Base-by-base conservation (phyloP, 2,113 vertebrate genomes). In the Podarcis muralis region DNA sequence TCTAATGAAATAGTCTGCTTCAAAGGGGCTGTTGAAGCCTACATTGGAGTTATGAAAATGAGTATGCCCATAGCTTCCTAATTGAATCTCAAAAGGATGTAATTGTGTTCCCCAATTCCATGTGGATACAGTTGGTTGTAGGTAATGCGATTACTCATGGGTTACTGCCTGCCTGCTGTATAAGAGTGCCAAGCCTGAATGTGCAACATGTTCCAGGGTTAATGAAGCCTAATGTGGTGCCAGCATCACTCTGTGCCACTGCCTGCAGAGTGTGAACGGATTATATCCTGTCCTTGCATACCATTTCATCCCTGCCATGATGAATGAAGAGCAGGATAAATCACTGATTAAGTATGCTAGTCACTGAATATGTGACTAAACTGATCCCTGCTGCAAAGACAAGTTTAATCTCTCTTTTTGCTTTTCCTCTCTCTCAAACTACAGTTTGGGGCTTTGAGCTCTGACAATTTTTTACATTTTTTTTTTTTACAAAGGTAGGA, bases 261-360 rank as follows among this genome's bases (percentile, higher is more conserved):
- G 96, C 96, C 96, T 96, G 95, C 94, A 68, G 97, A 96, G 95
- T 97, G 96, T 95, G 97, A 97, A 97, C 94, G 95, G 96, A 97
- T 97, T 97, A 96, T 95, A 97, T 96, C 96, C 97, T 96, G 96
- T 97, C 96, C 96, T 96, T 97, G 96, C 97, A 97, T 96, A 95
- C 95, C 96, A 95, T 96, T 95, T 96, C 95, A 92, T 95, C 95
- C 92, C 80, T 96, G 95, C 96, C 96, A 96, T 95, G 95, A 84
- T 84, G 93, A 93, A 90, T 32, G 93, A 94, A 91, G 94, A 93
- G 94, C 93, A 87, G 87, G 95, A 96, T 96, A 96, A 96, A 97
- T 96, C 96, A 96, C 93, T 89, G 82, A 90, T 86, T 91, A 96
- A 95, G 91, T 94, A 97, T 95, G 96, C 91, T 79, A 97, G 96